A percentile compares a stretch with the other conserved stretches of the same genome.
phyloP scores from a whole-genome alignment of 2,888 invertebrate genomes.

The Tenthredo scrophulariae region DNA sequence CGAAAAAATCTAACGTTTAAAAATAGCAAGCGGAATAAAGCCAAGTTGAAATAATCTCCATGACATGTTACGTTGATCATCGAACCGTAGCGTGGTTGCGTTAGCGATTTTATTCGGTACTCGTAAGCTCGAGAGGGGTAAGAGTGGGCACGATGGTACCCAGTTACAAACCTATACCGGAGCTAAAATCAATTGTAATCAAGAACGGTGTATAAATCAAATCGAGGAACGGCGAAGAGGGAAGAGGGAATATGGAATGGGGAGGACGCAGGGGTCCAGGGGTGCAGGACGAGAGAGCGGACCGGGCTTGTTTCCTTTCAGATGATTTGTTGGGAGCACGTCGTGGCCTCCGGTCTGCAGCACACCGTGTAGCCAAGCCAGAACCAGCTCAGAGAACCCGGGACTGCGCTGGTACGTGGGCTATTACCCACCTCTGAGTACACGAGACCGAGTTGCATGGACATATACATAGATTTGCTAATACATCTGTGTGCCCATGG shows the following conservation, averaged over 20 bases:
- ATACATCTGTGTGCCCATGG: not conserved
- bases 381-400: not conserved
- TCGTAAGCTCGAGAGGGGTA: not conserved
- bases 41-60: not conserved
- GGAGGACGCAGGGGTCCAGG: conserved; percentile 21
- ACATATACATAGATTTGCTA: not conserved
- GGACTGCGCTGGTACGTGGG: conserved; percentile 33
- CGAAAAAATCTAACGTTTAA: too few species aligned
- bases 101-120: conserved; percentile 3
- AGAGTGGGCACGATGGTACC: not conserved
- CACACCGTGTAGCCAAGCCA: not conserved
- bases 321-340: conserved; percentile 67
- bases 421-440: conserved; percentile 42
- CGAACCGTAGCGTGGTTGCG: not conserved
- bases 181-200: conserved; percentile 74
- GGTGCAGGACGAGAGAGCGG: not conserved
- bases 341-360: conserved; percentile 56
- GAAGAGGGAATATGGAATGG: conserved; percentile 31
- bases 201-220: conserved; percentile 71
- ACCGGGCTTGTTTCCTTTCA: conserved; percentile 60
- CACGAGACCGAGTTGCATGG: conserved; percentile 16
- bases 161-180: not conserved
- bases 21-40: not conserved
- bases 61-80: not conserved
- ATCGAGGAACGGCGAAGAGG: conserved; percentile 58